Evolutionary conservation across 2,888 invertebrate species (phyloP).

Genomic region (Copidosoma aretas): DNA sequence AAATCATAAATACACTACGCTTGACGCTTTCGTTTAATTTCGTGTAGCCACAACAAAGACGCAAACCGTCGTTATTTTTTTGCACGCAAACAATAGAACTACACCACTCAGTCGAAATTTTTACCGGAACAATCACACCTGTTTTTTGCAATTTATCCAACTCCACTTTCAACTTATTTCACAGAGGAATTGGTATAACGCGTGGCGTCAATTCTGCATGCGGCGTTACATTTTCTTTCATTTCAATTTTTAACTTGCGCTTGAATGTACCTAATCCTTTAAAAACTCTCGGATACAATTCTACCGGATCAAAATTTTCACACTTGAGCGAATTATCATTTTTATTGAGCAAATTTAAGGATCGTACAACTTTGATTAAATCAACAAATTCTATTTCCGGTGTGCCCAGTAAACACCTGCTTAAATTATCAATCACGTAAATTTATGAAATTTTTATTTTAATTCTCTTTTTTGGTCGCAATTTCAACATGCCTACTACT

Average conservation of each 20-base stretch:
- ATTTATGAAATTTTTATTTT: background rate
- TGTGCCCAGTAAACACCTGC: background rate
- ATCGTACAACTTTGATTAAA: background rate
- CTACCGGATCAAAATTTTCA: background rate
- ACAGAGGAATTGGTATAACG: conserved; percentile 49
- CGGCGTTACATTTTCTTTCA: conserved; percentile 47
- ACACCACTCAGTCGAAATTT: conserved; percentile 54
- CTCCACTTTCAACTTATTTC: conserved; percentile 50
- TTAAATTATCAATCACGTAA: background rate
- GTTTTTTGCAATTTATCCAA: conserved; percentile 46
- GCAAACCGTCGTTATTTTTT: conserved; percentile 42
- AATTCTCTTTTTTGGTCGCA: background rate
- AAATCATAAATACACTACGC: conserved; percentile 11
- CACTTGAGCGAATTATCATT: background rate
- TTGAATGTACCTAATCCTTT: conserved; percentile 46
- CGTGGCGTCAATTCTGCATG: conserved; percentile 49
- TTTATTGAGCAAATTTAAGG: too few relatives aligned
- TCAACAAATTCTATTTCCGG: background rate
- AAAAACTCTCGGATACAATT: conserved; percentile 36
- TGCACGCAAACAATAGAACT: conserved; percentile 53
- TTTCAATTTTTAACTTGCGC: conserved; percentile 44
- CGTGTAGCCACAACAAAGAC: conserved; percentile 50
- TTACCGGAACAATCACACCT: conserved; percentile 49
- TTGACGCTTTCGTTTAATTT: conserved; percentile 44
- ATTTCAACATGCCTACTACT: background rate